A percentile compares a stretch with the other conserved stretches of the same genome.
Evolutionary conservation across 2,888 invertebrate species (phyloP).

Genomic region (Diplazon laetatorius): DNA sequence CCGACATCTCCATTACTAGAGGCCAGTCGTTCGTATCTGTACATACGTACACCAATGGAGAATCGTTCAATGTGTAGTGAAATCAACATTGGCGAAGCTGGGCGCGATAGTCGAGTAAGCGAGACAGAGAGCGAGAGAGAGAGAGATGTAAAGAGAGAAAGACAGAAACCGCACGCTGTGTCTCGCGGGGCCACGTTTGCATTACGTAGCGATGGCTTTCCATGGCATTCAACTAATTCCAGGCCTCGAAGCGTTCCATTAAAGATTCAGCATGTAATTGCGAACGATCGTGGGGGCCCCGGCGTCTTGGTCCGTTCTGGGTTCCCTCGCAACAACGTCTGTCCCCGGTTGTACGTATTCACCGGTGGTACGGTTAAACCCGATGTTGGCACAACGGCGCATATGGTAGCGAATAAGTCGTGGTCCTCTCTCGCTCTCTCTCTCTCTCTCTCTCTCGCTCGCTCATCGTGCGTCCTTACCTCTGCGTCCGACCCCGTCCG

Average conservation of each 20-base stretch:
- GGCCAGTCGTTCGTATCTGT: conserved; percentile 8
- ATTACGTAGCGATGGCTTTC: conserved; percentile 80
- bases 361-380: not conserved
- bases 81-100: conserved; percentile 3
- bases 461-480: not conserved
- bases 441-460: too few relatives aligned
- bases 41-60: conserved; percentile 3
- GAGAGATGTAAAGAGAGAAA: not conserved
- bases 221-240: conserved; percentile 82
- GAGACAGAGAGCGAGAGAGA: not conserved
- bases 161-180: conserved; percentile 32
- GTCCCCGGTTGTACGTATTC: conserved; percentile 17
- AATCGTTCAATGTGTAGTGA: not conserved
- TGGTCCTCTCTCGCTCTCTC: too few relatives aligned
- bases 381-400: conserved; percentile 13
- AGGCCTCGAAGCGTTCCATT: conserved; percentile 82
- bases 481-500: conserved; percentile 40
- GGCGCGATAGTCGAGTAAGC: conserved; percentile 19
- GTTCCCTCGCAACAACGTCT: conserved; percentile 18
- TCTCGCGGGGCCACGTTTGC: conserved; percentile 71
- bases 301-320: conserved; percentile 55
- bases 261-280: conserved; percentile 83
- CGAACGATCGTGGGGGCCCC: conserved; percentile 77
- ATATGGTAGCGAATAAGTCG: conserved; percentile 31
- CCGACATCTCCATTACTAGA: conserved; percentile 31